Percentiles rank a stretch among this genome's conserved stretches.
These are phyloP conservation scores for Sandelia bainsii DNA, from an alignment of 2,797 vertebrate species.

Conservation along the genomic window DNA sequence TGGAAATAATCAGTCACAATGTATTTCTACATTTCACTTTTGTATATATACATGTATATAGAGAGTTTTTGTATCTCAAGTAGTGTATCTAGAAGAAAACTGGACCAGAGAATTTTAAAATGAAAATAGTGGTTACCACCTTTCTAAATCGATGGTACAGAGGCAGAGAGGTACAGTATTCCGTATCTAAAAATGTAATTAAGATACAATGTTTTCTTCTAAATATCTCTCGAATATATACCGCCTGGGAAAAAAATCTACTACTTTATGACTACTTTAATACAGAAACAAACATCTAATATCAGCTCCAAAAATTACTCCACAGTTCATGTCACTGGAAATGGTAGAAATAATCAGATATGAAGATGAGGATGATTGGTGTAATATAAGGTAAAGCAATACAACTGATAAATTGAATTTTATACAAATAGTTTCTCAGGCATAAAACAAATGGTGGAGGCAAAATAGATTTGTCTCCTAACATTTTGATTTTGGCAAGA, in stretches of 20 bases:
- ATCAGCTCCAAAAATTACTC: background rate
- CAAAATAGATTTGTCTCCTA: background rate
- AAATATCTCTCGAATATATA: too few relatives aligned
- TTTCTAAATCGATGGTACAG: background rate
- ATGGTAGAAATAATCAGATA: background rate
- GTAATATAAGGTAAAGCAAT: background rate
- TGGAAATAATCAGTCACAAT: background rate
- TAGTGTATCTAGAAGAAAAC: background rate
- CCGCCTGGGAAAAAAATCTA: background rate
- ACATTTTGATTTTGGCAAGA: slow-evolving; percentile 6
- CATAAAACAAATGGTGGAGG: background rate
- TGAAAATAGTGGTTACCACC: background rate
- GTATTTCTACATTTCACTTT: background rate
- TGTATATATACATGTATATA: background rate
- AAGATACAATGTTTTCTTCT: too few relatives aligned
- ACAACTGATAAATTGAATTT: background rate
- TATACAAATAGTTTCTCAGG: background rate
- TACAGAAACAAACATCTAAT: background rate
- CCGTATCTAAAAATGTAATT: too few relatives aligned
- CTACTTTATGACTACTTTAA: background rate
- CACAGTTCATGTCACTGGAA: background rate
- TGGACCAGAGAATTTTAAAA: background rate
- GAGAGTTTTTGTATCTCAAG: background rate
- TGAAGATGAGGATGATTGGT: slow-evolving; percentile 8
- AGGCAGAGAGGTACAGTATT: too few relatives aligned